These are phyloP conservation scores for Leiothrix lutea DNA, from an alignment of 2,113 vertebrate species.

Conservation along the genomic window DNA sequence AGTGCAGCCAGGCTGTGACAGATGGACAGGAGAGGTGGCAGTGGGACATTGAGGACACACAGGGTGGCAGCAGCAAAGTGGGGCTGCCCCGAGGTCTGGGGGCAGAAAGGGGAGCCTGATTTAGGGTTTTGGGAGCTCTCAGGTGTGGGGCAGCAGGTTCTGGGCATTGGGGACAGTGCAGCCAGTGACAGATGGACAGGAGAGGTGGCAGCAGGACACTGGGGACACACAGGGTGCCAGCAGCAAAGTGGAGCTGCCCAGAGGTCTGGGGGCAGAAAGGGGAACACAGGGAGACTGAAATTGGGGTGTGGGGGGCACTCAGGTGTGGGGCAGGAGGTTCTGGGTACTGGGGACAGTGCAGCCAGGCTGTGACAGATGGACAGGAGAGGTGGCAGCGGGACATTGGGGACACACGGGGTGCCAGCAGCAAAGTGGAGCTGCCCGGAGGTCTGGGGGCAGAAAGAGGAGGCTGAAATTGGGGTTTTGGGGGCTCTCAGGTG, in stretches of 20 bases:
- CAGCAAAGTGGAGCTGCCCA: background rate
- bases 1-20: background rate
- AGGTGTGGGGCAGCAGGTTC: too few species aligned
- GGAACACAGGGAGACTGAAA: background rate
- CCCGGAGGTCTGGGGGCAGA: background rate
- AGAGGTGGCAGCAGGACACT: too few species aligned
- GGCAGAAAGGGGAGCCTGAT: too few species aligned
- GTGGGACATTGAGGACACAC: rapidly evolving
- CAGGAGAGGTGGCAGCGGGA: background rate
- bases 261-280: background rate
- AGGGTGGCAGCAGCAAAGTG: background rate
- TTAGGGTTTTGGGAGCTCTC: too few species aligned
- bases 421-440: background rate
- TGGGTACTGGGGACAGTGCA: background rate
- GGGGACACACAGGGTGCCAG: too few species aligned
- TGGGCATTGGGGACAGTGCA: too few species aligned
- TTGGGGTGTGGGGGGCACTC: too few species aligned
- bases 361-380: background rate
- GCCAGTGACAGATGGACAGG: too few species aligned
- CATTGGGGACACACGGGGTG: rapidly evolving
- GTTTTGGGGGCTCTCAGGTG: too few species aligned
- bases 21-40: background rate
- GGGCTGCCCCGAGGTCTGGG: too few species aligned
- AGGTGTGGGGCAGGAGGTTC: background rate
- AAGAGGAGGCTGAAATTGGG: rapidly evolving